phyloP scores from a whole-genome alignment of 2,888 invertebrate species.

The Agelastica alni region DNA sequence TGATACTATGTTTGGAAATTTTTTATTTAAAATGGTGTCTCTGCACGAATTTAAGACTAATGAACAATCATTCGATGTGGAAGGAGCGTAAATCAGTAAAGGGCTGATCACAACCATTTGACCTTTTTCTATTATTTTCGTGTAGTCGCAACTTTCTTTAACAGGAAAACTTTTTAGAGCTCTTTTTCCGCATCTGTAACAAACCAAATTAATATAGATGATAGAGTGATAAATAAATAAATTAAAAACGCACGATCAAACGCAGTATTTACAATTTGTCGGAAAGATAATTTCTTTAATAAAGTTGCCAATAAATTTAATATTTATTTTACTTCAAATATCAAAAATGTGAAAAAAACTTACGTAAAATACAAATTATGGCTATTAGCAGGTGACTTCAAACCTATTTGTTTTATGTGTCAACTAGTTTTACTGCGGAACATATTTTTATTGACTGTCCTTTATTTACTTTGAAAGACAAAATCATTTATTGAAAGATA shows the following conservation, averaged over 20 bases:
- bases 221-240: slow-evolving; percentile 19
- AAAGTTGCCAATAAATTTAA: neutral
- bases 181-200: slow-evolving; percentile 26
- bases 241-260: no score
- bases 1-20: slow-evolving; percentile 22
- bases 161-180: slow-evolving; percentile 21
- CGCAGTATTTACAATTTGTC: neutral
- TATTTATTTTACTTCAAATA: neutral
- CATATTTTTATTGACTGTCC: neutral
- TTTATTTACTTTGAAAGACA: no score
- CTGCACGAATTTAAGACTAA: slow-evolving; percentile 21
- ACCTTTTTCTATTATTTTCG: slow-evolving; percentile 23
- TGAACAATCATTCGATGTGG: slow-evolving; percentile 19
- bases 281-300: neutral
- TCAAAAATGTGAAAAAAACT: slow-evolving; percentile 5
- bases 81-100: slow-evolving; percentile 17
- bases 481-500: no score
- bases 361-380: no score
- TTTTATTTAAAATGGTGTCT: slow-evolving; percentile 4
- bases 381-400: no score
- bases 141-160: slow-evolving; percentile 22
- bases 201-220: slow-evolving; percentile 26
- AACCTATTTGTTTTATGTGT: no score
- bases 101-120: slow-evolving; percentile 24
- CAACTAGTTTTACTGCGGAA: neutral